These are phyloP conservation scores for Cebus imitator DNA, from an alignment of 2,113 vertebrate species.

Conservation along the genomic window DNA sequence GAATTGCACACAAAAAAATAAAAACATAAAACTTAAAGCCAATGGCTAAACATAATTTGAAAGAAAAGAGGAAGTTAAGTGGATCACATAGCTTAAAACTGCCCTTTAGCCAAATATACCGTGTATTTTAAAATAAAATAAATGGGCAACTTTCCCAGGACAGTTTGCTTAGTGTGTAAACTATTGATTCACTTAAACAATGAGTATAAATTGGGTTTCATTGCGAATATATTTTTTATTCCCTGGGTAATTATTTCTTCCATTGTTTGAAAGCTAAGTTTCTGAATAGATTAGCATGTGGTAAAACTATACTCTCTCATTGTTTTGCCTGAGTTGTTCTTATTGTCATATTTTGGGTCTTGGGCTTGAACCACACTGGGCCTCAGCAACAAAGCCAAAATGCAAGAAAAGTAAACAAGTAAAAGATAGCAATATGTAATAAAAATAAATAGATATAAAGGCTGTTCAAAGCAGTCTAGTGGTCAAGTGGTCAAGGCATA, in stretches of 20 bases:
- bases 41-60: neutral
- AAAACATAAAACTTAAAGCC: neutral
- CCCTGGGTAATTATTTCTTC: neutral
- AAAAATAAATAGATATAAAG: neutral
- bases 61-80: neutral
- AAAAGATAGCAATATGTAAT: neutral
- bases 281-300: neutral
- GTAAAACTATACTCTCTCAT: neutral
- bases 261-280: neutral
- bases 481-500: neutral
- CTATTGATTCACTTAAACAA: neutral
- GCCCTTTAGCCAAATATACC: neutral
- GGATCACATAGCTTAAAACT: neutral
- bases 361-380: neutral
- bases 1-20: neutral
- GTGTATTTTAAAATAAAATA: constrained; percentile 13
- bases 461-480: neutral
- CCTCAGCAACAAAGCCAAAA: neutral
- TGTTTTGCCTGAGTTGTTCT: neutral
- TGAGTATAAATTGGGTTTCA: neutral
- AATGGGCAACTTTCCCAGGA: neutral
- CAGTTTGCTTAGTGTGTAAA: neutral
- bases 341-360: neutral
- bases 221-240: constrained; percentile 27
- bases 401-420: neutral